Percentiles rank a stretch among this genome's conserved stretches.
phyloP scores from a whole-genome alignment of 1,140 invertebrate species.

The Zaprionus gabonicus region DNA sequence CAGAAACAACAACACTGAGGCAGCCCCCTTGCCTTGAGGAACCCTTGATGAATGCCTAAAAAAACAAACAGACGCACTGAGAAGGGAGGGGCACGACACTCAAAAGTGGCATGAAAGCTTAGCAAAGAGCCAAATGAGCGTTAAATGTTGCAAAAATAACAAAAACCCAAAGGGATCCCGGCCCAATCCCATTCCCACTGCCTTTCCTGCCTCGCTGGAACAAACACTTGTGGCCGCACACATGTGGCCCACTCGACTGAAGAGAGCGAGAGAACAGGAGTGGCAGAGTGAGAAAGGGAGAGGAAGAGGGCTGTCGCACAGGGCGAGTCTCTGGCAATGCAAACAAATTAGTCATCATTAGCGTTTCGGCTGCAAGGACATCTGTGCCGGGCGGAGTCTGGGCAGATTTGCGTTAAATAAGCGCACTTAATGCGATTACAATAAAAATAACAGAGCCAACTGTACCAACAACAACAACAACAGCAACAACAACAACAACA shows the following conservation, averaged over 20 bases:
- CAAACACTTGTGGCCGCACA: constrained; percentile 78
- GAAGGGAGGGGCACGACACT: constrained; percentile 13
- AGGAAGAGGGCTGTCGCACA: neutral
- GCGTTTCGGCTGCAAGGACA: constrained; percentile 64
- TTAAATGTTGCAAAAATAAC: constrained; percentile 83
- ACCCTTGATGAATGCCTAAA: constrained; percentile 59
- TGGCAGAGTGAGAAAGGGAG: neutral
- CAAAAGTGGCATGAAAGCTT: constrained; percentile 68
- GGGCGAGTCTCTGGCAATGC: constrained; percentile 57
- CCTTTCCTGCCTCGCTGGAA: constrained; percentile 25
- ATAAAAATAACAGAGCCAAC: constrained; percentile 62
- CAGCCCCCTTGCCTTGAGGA: constrained; percentile 7
- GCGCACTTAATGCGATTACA: constrained; percentile 83
- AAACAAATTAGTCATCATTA: constrained; percentile 83
- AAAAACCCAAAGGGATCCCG: constrained; percentile 43
- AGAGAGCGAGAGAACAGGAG: neutral
- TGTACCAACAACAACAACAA: constrained; percentile 20
- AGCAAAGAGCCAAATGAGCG: constrained; percentile 77
- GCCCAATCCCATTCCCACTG: constrained; percentile 13
- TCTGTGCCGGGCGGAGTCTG: constrained; percentile 33
- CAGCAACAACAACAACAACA: neutral
- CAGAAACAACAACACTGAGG: constrained; percentile 74
- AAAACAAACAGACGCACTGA: constrained; percentile 56
- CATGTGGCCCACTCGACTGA: constrained; percentile 63
- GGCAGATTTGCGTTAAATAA: constrained; percentile 83